Base-by-base conservation (phyloP, 92 coral and sea anemone genomes). In the Epizoanthus rinbou region DNA sequence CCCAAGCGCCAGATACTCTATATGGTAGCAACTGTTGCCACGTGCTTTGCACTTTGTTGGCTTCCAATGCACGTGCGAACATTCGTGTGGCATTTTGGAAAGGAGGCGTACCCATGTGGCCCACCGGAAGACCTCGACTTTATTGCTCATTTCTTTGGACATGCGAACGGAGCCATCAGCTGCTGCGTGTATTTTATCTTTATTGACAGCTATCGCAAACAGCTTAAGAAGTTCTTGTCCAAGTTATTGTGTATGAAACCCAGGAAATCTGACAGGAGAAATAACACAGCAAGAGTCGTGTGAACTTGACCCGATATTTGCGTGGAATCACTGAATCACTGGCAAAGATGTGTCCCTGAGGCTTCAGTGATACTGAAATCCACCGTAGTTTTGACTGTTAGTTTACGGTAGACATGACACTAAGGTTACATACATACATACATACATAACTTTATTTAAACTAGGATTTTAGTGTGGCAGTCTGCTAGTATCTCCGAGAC, bases 21-120 rank as follows among this genome's bases (percentile, higher is more conserved):
- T 69, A 78, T 78, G 82, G 82, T 78, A 11, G 82, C 82, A 19
- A 43, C 43, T 41, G 64, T 78, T 69, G 65, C 64, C 5, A 69
- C 47, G 8, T 78, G 82, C 71, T 78, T 78, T 78, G 82, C 82
- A 5, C n/a, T 78, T n/a, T 78, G 82, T 22, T 78, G 82, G 82
- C 82, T 78, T 11, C 82, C 82, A 17, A 78, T 78, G 82, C 82
- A 78, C 52, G 82, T 78, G 28, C 71, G 72, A 23, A 78, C 82
- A 28, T 78, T 78, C 43, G 31, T 78, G 70, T 78, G 82, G 82
- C 64, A 78, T 16, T 78, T 78, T 15, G 64, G 71, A 21, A 78
- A 57, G 25, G 23, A 41, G 21, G 71, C 63, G 15, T 78, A 78
- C 28, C 82, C 82, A 0, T 78, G 82, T 22, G 82, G 82, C 28